Base-by-base conservation (phyloP, 2,888 invertebrate species). In the Anoplius nigerrimus region DNA sequence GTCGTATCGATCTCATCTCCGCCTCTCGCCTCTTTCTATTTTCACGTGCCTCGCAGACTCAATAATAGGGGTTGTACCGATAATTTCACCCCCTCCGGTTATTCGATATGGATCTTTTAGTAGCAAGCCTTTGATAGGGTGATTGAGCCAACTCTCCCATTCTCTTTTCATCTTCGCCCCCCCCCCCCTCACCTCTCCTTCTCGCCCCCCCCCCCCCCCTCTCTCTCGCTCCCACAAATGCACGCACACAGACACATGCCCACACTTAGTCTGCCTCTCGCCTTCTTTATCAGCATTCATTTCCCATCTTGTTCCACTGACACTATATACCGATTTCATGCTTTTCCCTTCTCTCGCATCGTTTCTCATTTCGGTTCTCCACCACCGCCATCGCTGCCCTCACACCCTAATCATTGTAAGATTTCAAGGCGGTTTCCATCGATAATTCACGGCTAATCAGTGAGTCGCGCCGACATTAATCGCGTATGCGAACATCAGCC, bases 21-120 rank as follows among this genome's bases (percentile, higher is more conserved):
- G 52, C 52, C 27, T 45, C 65, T 52, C 27, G 45, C 53, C 71
- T 66, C 73, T 75, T 74, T 76, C 76, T 72, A 75, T 73, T 84
- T 80, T 79, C 79, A 75, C 82, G 70, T 72, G 65, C 75, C 72
- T 78, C 74, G 63, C 62, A 75, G 83, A 82, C 82, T 78, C 82
- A 83, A 83, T 84, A 84, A 82, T 82, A 74, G 78, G 75, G 79
- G 79, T 80, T 83, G 81, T 81, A 82, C 81, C 81, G 83, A 85
- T 85, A 84, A 84, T 84, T 84, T 79, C 77, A 79, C 75, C 80
- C 78, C 72, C 79, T 79, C 79, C 80, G 78, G 76, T 82, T 82
- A 81, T 82, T 79, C 76, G 81, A 84, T 81, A 80, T 81, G 82
- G 84, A 82, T 84, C 82, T 83, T 77, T 80, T 78, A 83, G 80